A percentile compares a stretch with the other conserved stretches of the same genome.
Conservation (phyloP, 2,797 vertebrate genomes). For the Ataeniobius toweri region DNA sequence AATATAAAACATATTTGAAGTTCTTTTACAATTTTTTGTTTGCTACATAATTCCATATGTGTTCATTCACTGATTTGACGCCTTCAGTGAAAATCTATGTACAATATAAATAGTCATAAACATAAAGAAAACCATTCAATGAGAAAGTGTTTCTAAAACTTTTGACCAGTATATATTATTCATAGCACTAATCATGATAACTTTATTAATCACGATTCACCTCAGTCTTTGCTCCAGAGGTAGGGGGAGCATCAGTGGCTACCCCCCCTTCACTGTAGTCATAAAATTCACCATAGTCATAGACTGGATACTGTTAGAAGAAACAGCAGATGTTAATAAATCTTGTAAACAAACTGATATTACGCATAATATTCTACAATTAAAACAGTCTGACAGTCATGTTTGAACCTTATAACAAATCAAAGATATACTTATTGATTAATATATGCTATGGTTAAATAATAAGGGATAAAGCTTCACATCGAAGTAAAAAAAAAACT, state of each 20-base stretch:
- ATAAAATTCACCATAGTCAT: conserved; percentile 90
- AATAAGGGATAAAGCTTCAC: conserved; percentile 21
- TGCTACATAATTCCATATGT: too few species aligned
- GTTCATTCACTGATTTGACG: too few species aligned
- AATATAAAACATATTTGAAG: too few species aligned
- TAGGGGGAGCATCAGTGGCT: conserved; percentile 84
- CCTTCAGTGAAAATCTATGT: too few species aligned
- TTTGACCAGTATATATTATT: not conserved
- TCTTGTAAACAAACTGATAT: conserved; percentile 56
- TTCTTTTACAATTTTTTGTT: too few species aligned
- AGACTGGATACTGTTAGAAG: conserved; percentile 87
- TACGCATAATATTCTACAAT: conserved; percentile 6
- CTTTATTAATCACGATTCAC: conserved; percentile 77
- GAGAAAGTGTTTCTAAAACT: too few species aligned
- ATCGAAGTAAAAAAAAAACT: conserved; percentile 35
- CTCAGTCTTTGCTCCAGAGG: conserved; percentile 85
- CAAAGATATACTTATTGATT: not conserved
- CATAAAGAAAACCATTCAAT: too few species aligned
- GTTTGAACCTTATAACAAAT: conserved; percentile 8
- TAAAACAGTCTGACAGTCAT: not conserved
- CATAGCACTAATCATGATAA: conserved; percentile 21
- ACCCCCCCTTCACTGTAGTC: conserved; percentile 90
- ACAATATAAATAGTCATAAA: too few species aligned
- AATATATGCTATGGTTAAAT: conserved; percentile 39
- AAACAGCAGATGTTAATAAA: conserved; percentile 70